Evolutionary conservation across 2,113 vertebrate genomes (phyloP).

Genomic region (Monopterus albus): DNA sequence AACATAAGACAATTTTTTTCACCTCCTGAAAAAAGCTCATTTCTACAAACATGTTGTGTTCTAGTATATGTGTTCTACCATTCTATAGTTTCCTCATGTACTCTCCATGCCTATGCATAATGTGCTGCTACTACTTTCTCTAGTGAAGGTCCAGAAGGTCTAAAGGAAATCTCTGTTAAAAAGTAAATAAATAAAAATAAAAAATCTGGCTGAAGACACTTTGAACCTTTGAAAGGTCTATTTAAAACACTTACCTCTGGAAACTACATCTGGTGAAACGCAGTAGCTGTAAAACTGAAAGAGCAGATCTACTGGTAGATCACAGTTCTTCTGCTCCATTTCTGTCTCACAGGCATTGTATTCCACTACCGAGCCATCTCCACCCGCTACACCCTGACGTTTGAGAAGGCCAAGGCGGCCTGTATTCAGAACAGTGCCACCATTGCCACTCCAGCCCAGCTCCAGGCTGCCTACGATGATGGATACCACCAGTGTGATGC

Average conservation of each 20-base stretch:
- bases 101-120: no score
- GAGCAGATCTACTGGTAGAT: no score
- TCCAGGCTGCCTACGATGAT: conserved; percentile 95
- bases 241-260: neutral
- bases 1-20: no score
- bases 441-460: conserved; percentile 93
- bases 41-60: no score
- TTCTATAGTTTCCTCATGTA: no score
- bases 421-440: conserved; percentile 92
- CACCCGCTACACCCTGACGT: conserved; percentile 93
- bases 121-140: no score
- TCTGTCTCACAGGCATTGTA: conserved; percentile 85
- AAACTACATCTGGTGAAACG: no score
- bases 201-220: neutral
- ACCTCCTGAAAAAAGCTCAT: no score
- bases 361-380: conserved; percentile 97
- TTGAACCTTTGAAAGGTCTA: no score
- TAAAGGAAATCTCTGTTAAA: neutral
- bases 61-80: no score
- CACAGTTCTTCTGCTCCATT: neutral
- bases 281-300: neutral
- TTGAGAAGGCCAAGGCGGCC: conserved; percentile 91
- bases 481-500: conserved; percentile 98
- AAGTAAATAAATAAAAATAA: neutral
- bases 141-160: neutral